Base-by-base conservation (phyloP, 2,888 invertebrate genomes). In the Baccha elongata region DNA sequence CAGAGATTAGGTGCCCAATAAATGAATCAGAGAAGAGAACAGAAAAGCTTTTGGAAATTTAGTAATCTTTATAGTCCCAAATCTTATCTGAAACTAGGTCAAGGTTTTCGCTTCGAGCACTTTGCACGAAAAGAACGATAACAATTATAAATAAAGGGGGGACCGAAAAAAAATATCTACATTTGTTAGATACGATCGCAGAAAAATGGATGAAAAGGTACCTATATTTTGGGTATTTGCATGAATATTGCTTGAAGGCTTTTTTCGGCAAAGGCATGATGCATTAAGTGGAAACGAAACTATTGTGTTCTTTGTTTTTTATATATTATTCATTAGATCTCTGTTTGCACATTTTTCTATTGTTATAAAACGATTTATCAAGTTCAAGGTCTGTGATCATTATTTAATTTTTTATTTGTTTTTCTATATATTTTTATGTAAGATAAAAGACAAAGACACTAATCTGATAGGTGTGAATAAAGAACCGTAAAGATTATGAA, bases 81-180 rank as follows among this genome's bases (percentile, higher is more conserved):
- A 58, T 58, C 40, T 58, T 58, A 55, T 13, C n/a, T 7, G 21
- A 4, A 58, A 58, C 40, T 40, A 26, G 58, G 58, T 58, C 58
- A 58, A 58, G 58, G 58, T 58, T 40, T 58, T 13, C 26, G 58
- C 58, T 58, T 58, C 1, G 10, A 40, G 58, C 37, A 35, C 15
- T 55, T 55, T 5, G 37, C 19, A 21, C 37, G 23, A n/a, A 15
- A 15, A 13, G 13, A 40, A 15, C 40, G 40, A 58, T 58, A 40
- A 40, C 40, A 29, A 37, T 55, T 37, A 19, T 26, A 37, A 55
- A 55, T 13, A 2, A 17, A 32, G 32, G 32, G n/a, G 29, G 13
- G 11, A 17, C 7, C 37, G 3, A 40, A 3, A 23, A 13, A 10
- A 55, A 13, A 32, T 23, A 40, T 55, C 23, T 55, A 37, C n/a